Evolutionary conservation across 64 coral and sea anemone genomes (phyloP).

Genomic region (Montipora cactus): DNA sequence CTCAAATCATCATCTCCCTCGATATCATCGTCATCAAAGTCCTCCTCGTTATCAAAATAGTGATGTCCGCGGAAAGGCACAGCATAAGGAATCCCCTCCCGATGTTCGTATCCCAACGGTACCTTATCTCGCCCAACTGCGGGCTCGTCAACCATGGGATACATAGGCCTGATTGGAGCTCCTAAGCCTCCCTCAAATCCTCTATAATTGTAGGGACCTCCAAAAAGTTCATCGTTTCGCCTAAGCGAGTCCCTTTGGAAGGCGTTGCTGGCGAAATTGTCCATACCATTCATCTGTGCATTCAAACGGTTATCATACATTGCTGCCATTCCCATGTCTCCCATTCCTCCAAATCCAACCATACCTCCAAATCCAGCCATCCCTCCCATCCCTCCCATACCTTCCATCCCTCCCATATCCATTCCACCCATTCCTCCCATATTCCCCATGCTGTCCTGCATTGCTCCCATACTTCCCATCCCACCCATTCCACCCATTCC

Average conservation of each 20-base stretch:
- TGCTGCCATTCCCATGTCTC: conserved; percentile 44
- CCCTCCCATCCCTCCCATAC: conserved; percentile 45
- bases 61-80: conserved; percentile 28
- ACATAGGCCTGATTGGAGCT: conserved; percentile 7
- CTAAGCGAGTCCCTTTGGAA: conserved; percentile 15
- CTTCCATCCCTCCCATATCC: conserved; percentile 22
- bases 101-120: conserved; percentile 39
- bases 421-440: conserved; percentile 44
- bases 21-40: conserved; percentile 40
- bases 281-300: conserved; percentile 22
- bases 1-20: conserved; percentile 19
- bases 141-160: conserved; percentile 54
- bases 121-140: conserved; percentile 60
- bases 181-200: conserved; percentile 18
- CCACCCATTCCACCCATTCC: conserved; percentile 24
- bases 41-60: conserved; percentile 52
- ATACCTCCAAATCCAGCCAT: conserved; percentile 39
- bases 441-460: conserved; percentile 25
- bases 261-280: neutral
- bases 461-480: conserved; percentile 31
- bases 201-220: conserved; percentile 27
- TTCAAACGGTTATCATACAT: conserved; percentile 30
- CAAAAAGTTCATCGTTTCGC: neutral
- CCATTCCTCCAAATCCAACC: conserved; percentile 52
- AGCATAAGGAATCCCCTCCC: neutral